Percentiles rank a stretch among this genome's conserved stretches.
Conservation (phyloP, 2,113 vertebrate species). For the Ursus arctos region DNA sequence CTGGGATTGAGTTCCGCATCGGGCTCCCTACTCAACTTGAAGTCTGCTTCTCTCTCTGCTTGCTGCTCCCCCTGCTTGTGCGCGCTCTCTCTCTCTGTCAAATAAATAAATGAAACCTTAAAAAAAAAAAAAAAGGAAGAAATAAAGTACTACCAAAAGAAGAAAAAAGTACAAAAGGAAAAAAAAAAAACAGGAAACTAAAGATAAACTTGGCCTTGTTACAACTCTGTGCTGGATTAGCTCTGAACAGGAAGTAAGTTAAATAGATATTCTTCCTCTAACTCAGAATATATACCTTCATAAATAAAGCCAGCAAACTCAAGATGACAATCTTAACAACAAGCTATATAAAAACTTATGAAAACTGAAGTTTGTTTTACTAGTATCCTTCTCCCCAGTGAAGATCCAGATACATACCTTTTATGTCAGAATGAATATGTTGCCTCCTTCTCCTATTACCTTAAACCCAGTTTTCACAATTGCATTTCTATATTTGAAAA, state of each 20-base stretch:
- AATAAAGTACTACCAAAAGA: neutral
- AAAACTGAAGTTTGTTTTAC: constrained; percentile 44
- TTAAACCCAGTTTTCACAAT: neutral
- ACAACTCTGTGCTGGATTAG: neutral
- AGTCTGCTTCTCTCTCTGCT: too few relatives aligned
- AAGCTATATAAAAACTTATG: neutral
- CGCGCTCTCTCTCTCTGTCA: too few relatives aligned
- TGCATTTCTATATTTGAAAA: constrained; percentile 14
- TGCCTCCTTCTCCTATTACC: neutral
- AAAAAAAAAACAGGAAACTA: neutral
- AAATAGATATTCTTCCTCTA: neutral
- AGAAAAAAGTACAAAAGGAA: neutral
- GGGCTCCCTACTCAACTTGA: too few relatives aligned
- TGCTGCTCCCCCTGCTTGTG: too few relatives aligned
- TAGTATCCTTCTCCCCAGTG: neutral
- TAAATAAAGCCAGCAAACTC: neutral
- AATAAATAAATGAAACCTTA: too few relatives aligned
- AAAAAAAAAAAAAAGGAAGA: too few relatives aligned
- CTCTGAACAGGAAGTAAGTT: constrained; percentile 33
- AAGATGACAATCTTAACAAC: neutral
- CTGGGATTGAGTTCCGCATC: too few relatives aligned
- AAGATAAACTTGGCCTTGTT: neutral
- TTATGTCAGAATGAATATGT: neutral
- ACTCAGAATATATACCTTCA: neutral
- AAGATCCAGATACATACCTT: neutral